phyloP scores from a whole-genome alignment of 2,113 vertebrate genomes.

The Thermophis baileyi region DNA sequence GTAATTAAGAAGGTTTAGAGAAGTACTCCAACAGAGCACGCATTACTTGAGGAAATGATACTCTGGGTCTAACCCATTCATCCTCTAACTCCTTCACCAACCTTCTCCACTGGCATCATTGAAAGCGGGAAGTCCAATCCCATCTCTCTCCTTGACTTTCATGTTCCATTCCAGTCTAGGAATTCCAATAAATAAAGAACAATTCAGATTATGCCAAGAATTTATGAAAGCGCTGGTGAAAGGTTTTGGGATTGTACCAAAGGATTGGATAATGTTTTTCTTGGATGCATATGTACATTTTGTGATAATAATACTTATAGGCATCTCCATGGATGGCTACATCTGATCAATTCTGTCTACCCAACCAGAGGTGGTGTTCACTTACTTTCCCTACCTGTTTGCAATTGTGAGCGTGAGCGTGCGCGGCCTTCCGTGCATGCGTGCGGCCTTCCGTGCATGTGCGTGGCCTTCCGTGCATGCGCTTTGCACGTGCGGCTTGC shows the following conservation, averaged over 20 bases:
- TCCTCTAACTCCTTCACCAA: neutral
- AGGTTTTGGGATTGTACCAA: neutral
- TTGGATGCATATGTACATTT: neutral
- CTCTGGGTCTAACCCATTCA: constrained; percentile 6
- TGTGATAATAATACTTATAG: neutral
- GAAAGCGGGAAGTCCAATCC: neutral
- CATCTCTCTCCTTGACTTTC: neutral
- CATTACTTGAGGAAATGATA: neutral
- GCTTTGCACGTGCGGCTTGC: no score
- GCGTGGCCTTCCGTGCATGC: no score
- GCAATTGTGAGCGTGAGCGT: no score
- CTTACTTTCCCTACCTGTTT: no score
- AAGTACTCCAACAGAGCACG: constrained; percentile 28
- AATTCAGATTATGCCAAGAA: neutral
- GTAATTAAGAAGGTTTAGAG: constrained; percentile 46
- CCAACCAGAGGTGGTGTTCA: neutral
- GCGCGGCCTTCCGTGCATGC: no score
- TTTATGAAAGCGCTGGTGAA: neutral
- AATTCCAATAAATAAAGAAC: neutral
- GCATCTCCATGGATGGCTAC: neutral
- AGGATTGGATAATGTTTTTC: neutral
- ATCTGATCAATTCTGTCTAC: neutral
- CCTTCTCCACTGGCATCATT: neutral
- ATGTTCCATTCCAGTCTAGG: neutral
- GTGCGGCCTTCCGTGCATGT: no score